Evolutionary conservation across 1,140 invertebrate species (phyloP), one percentile per base, ranked within the genome.

Genomic region (Vanessa atalanta): DNA sequence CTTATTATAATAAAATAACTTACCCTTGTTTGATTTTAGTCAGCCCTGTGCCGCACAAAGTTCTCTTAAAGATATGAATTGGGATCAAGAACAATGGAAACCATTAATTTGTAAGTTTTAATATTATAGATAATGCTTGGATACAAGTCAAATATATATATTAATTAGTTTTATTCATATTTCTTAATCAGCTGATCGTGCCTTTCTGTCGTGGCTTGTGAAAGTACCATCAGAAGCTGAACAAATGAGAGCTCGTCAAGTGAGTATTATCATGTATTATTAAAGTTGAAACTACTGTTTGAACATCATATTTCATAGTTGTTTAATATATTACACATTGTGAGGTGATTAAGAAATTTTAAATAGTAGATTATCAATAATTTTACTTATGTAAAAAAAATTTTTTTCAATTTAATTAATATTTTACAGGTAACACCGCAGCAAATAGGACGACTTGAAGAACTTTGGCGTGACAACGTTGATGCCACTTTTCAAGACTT

Each of bases 71-170:
- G 99, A 99, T 89, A 99, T 99, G 97, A 99, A 99, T 90, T 99
- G 99, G 98, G 98, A 99, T 94, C 98, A 98, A 91, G 98, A 99
- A 73, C 98, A 99, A 89, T 99, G 99, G 99, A 99, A 99, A 89
- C 99, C 99, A 0, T 93, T 99, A 69, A 92, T 92, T 73, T 88
- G 90, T 93, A 83, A 87, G 87, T 84, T 64, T 20, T 37, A 37
- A 15, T 43, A 43, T 63, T 31, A 63, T 37, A 63, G 13, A 63
- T 63, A 37, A 63, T 63, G 11, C 11, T 13, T 63, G 11, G n/a
- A 26, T 37, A 26, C 4, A 31, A 23, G 13, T 48, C 11, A 26
- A 13, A 12, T 3, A 15, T 31, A 63, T 20, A 50, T 31, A 26
- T 50, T 71, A 31, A 61, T 64, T 26, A 20, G 13, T 63, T 50